Percentiles rank a stretch among this genome's conserved stretches.
Evolutionary conservation across 2,888 invertebrate species (phyloP).

Genomic region (Strigamia transsilvanica): DNA sequence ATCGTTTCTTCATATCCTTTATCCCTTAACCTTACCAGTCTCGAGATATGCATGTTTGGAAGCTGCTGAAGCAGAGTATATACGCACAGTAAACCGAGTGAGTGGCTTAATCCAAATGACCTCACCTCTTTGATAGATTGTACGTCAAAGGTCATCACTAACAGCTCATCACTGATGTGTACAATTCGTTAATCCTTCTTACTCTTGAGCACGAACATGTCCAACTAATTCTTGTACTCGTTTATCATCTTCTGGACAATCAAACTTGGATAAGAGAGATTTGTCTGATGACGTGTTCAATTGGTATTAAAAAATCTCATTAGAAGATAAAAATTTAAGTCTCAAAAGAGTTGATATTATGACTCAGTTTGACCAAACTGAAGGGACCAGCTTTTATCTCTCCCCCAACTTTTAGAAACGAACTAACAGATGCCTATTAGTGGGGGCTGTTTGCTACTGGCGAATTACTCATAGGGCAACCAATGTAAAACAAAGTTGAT

Average conservation of each 20-base stretch:
- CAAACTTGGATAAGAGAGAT: slow-evolving; percentile 13
- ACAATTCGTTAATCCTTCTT: background rate
- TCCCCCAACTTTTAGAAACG: background rate
- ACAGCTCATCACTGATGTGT: slow-evolving; percentile 1
- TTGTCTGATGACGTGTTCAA: background rate
- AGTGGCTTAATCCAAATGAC: background rate
- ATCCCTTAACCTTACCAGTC: no score
- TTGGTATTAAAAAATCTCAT: slow-evolving; percentile 26
- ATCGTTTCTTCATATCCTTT: no score
- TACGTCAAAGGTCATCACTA: background rate
- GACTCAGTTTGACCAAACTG: background rate
- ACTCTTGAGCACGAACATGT: background rate
- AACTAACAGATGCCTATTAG: slow-evolving; percentile 26
- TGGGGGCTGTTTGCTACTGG: slow-evolving; percentile 15
- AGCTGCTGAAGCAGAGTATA: no score
- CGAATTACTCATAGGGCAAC: slow-evolving; percentile 30
- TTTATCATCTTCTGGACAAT: slow-evolving; percentile 6
- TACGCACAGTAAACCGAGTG: background rate
- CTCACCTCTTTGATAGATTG: background rate
- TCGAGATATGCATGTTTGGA: no score
- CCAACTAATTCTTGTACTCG: slow-evolving; percentile 5
- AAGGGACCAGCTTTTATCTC: background rate
- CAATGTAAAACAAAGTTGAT: slow-evolving; percentile 16
- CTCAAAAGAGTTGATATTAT: slow-evolving; percentile 16
- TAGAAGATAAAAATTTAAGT: slow-evolving; percentile 1